These are phyloP conservation scores for Xenops minutus DNA, from an alignment of 2,797 vertebrate genomes.

Conservation along the genomic window DNA sequence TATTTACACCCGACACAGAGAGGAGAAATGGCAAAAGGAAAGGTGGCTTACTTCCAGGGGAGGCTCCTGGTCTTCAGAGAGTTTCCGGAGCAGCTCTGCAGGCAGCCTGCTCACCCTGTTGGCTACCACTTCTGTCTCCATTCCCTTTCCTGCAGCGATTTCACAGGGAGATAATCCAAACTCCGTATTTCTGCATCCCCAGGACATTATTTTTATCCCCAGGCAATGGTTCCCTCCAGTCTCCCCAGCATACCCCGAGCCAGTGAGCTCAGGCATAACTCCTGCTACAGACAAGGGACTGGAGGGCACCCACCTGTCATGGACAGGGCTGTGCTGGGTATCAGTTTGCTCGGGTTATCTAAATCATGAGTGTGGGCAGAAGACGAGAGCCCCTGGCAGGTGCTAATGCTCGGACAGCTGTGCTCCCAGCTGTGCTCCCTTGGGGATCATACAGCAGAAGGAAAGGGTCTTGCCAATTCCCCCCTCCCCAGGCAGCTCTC, in stretches of 20 bases:
- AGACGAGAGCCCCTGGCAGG: not conserved
- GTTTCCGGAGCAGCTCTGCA: not conserved
- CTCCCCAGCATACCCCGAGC: accelerated
- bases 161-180: not conserved
- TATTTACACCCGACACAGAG: not conserved
- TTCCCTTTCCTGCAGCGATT: not conserved
- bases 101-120: not conserved
- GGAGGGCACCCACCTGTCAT: not conserved
- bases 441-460: not conserved
- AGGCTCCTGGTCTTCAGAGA: not conserved
- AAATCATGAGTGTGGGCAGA: not conserved
- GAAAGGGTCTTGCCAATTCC: not conserved
- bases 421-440: not conserved
- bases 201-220: not conserved
- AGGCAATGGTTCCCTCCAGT: not conserved
- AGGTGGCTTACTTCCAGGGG: not conserved
- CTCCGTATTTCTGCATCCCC: not conserved
- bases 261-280: not conserved
- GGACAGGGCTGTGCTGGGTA: not conserved
- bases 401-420: not conserved
- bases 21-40: not conserved
- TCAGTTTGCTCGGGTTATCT: not conserved
- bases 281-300: not conserved
- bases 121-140: not conserved
- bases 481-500: not conserved